A percentile compares a stretch with the other conserved stretches of the same genome.
These are phyloP conservation scores for Bufo gargarizans DNA, from an alignment of 2,113 vertebrate genomes.

Conservation along the genomic window DNA sequence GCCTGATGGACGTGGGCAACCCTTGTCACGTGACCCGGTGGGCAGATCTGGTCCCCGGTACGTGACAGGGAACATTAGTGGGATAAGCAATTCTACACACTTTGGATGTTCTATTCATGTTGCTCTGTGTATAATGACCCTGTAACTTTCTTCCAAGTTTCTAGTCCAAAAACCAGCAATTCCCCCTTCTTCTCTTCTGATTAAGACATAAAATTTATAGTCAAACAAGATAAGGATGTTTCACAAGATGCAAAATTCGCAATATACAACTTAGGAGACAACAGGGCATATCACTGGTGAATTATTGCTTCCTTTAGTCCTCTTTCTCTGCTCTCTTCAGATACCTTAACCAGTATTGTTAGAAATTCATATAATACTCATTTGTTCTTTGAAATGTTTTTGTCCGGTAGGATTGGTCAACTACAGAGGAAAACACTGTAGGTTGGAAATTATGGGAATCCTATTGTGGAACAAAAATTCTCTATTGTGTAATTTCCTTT, in stretches of 20 bases:
- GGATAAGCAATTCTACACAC: too few relatives aligned
- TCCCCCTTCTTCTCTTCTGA: neutral
- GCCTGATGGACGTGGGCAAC: too few relatives aligned
- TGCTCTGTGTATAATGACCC: too few relatives aligned
- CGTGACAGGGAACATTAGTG: too few relatives aligned
- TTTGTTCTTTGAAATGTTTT: neutral
- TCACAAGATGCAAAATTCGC: neutral
- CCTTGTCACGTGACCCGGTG: too few relatives aligned
- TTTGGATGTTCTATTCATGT: too few relatives aligned
- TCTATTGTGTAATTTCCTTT: conserved; percentile 21
- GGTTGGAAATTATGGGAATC: conserved; percentile 39
- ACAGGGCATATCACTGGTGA: neutral
- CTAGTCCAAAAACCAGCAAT: too few relatives aligned
- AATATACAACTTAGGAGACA: neutral
- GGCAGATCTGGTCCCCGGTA: too few relatives aligned
- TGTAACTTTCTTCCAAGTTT: too few relatives aligned
- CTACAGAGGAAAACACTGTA: neutral
- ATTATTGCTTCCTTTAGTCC: neutral
- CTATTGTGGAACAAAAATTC: conserved; percentile 32
- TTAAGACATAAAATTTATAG: neutral
- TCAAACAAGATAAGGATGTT: neutral
- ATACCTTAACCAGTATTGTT: too few relatives aligned
- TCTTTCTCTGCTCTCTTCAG: neutral
- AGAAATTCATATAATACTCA: neutral
- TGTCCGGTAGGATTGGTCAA: neutral